A percentile compares a stretch with the other conserved stretches of the same genome.
phyloP scores from a whole-genome alignment of 1,140 invertebrate genomes.

The Varroa destructor region DNA sequence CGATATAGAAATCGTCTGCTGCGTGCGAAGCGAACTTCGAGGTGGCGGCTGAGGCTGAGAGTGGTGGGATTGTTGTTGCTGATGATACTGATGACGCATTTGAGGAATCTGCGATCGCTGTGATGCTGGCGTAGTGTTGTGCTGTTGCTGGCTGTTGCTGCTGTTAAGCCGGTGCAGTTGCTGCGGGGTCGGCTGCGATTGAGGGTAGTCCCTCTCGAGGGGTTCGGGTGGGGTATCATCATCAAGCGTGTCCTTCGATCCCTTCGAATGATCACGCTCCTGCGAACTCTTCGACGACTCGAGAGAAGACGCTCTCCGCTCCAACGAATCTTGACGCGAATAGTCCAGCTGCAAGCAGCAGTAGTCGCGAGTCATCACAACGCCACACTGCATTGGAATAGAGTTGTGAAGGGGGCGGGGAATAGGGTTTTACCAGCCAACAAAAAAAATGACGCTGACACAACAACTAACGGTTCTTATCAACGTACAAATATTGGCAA shows the following conservation, averaged over 20 bases:
- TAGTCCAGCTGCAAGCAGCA: conserved; percentile 28
- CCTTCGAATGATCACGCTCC: conserved; percentile 25
- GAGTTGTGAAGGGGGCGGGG: no score
- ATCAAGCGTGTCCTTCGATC: conserved; percentile 23
- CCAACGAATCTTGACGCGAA: conserved; percentile 20
- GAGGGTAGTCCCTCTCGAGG: conserved; percentile 25
- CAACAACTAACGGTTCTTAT: no score
- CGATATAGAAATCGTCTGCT: no score
- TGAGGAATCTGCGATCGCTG: not conserved
- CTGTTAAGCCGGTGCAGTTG: no score
- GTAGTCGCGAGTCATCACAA: conserved; percentile 13
- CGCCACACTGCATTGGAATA: no score
- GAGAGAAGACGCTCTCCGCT: conserved; percentile 26
- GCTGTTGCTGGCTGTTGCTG: no score
- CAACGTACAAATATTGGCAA: no score
- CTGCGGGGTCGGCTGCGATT: not conserved
- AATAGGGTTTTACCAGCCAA: no score
- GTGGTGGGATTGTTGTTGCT: conserved; percentile 1
- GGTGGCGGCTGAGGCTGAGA: no score
- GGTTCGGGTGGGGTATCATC: conserved; percentile 21
- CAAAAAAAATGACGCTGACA: no score
- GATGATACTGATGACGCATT: not conserved
- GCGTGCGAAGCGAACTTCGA: no score
- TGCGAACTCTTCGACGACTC: conserved; percentile 24
- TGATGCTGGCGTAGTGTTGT: no score